Evolutionary conservation across 2,888 invertebrate genomes (phyloP).

Genomic region (Isoperla grammatica): DNA sequence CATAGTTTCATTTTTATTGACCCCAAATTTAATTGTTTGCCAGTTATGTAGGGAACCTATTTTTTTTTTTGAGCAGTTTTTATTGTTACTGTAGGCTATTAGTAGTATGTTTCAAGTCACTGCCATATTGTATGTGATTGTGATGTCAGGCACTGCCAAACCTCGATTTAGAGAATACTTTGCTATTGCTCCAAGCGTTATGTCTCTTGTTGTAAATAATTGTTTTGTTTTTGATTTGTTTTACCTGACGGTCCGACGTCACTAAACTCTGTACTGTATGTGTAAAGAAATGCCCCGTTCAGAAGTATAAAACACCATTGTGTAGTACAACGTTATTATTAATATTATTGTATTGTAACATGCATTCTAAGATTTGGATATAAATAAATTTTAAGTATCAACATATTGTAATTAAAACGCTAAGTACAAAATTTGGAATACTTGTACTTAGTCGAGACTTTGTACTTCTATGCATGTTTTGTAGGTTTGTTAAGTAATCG

Average conservation of each 20-base stretch:
- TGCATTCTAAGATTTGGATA: conserved; percentile 12
- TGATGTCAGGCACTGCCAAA: conserved; percentile 23
- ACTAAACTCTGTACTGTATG: too few relatives aligned
- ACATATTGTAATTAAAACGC: neutral
- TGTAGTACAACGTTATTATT: too few relatives aligned
- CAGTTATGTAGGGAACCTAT: too few relatives aligned
- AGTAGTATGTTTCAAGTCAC: neutral
- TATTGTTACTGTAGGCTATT: neutral
- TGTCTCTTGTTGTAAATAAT: neutral
- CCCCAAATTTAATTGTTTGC: too few relatives aligned
- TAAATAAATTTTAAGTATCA: neutral
- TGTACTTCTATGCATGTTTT: conserved; percentile 27
- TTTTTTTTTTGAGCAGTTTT: neutral
- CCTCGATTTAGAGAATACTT: conserved; percentile 14
- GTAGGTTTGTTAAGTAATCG: conserved; percentile 25
- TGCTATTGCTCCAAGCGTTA: conserved; percentile 6
- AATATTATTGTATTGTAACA: too few relatives aligned
- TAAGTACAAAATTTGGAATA: conserved; percentile 18
- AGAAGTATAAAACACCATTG: too few relatives aligned
- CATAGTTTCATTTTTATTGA: too few relatives aligned
- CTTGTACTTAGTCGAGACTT: conserved; percentile 26
- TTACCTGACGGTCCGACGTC: too few relatives aligned
- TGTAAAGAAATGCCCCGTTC: too few relatives aligned
- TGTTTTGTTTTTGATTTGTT: too few relatives aligned
- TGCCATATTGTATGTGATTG: conserved; percentile 8